Evolutionary conservation across 2,797 vertebrate genomes (phyloP).

Genomic region (Periophthalmus magnuspinnatus): DNA sequence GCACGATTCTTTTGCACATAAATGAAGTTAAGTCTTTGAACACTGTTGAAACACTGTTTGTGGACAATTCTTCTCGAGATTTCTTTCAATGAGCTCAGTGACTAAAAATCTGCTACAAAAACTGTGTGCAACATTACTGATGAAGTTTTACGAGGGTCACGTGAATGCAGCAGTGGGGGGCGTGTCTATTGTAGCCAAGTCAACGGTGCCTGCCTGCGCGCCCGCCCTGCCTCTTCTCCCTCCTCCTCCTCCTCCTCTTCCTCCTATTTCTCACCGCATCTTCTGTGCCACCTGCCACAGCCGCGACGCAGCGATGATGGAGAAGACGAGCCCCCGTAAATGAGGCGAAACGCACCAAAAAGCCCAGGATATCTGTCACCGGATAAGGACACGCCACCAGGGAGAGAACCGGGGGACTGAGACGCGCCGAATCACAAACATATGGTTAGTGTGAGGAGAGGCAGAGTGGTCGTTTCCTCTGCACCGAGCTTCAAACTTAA

Average conservation of each 20-base stretch:
- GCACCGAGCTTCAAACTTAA: constrained; percentile 10
- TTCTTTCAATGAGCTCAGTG: neutral
- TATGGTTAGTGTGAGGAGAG: constrained; percentile 54
- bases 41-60: neutral
- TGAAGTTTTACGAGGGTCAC: constrained; percentile 37
- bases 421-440: constrained; percentile 49
- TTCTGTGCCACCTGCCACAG: constrained; percentile 56
- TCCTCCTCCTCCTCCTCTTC: constrained; percentile 39
- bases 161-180: constrained; percentile 66
- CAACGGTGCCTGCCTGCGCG: constrained; percentile 37
- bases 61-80: neutral
- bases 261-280: constrained; percentile 53
- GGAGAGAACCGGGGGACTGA: neutral
- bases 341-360: constrained; percentile 4
- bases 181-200: constrained; percentile 47
- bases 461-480: constrained; percentile 38
- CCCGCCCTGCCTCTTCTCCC: constrained; percentile 30
- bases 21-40: no score
- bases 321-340: constrained; percentile 55
- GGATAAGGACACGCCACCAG: neutral
- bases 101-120: neutral
- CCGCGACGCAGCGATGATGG: constrained; percentile 63
- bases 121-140: neutral
- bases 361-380: neutral
- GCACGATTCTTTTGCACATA: neutral